Conservation (phyloP, 1,140 invertebrate genomes). For the Dolichoris vasculosae region DNA sequence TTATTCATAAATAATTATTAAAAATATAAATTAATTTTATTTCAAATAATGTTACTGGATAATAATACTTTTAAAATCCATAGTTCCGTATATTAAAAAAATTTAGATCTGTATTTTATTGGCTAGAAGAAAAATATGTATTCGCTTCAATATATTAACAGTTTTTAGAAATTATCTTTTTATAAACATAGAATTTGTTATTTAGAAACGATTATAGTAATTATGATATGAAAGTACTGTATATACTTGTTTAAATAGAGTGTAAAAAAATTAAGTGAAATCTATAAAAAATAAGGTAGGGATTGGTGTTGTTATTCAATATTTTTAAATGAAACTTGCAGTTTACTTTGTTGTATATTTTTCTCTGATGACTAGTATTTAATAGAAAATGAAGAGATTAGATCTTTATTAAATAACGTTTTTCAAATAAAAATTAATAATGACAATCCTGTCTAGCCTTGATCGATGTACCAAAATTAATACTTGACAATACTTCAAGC, state of each 20-base stretch:
- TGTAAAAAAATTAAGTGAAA: background rate
- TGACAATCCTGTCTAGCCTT: slow-evolving; percentile 47
- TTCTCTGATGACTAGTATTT: slow-evolving; percentile 21
- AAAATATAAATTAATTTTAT: too few relatives aligned
- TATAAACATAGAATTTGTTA: background rate
- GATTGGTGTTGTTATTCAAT: background rate
- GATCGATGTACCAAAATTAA: slow-evolving; percentile 47
- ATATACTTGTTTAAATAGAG: background rate
- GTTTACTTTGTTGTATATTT: background rate
- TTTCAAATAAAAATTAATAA: slow-evolving; percentile 36
- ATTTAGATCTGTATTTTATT: too few relatives aligned
- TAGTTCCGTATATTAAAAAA: too few relatives aligned
- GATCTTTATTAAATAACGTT: slow-evolving; percentile 24
- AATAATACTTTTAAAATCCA: too few relatives aligned
- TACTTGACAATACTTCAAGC: slow-evolving; percentile 44
- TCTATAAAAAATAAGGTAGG: background rate
- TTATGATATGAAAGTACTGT: background rate
- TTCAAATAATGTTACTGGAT: too few relatives aligned
- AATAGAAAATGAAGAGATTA: slow-evolving; percentile 36
- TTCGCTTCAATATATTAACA: too few relatives aligned
- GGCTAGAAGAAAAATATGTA: too few relatives aligned
- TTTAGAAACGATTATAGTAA: background rate
- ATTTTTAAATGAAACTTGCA: slow-evolving; percentile 4
- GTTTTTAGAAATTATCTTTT: too few relatives aligned
- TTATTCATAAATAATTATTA: too few relatives aligned